A percentile compares a stretch with the other conserved stretches of the same genome.
These are phyloP conservation scores for Salminus brasiliensis DNA, from an alignment of 2,113 vertebrate species.

Conservation along the genomic window DNA sequence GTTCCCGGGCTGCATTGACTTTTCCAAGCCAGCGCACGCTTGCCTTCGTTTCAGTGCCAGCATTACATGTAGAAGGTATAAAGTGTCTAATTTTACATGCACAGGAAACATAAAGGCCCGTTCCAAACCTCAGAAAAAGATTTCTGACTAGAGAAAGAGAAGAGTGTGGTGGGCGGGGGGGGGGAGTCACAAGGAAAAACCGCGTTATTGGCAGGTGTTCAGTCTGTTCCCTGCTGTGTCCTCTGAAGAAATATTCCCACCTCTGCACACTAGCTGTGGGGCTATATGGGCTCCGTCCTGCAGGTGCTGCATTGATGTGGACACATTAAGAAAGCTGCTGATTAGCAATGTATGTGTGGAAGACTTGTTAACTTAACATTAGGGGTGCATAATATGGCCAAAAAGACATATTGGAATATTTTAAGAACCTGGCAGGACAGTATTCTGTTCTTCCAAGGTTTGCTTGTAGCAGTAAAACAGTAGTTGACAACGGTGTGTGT, in stretches of 20 bases:
- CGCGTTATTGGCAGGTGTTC: constrained; percentile 49
- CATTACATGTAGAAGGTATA: constrained; percentile 45
- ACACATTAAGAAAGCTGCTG: neutral
- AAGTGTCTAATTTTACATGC: constrained; percentile 54
- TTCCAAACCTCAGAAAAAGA: constrained; percentile 50
- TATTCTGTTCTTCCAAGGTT: too few species aligned
- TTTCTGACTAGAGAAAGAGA: constrained; percentile 33
- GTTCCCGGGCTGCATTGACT: neutral
- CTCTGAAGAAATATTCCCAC: constrained; percentile 41
- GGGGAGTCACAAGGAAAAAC: constrained; percentile 40
- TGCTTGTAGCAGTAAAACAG: too few species aligned
- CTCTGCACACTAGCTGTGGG: neutral
- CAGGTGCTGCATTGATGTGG: too few species aligned
- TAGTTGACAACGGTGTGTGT: too few species aligned
- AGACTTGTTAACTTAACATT: too few species aligned
- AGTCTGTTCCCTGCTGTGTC: constrained; percentile 25
- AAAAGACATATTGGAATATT: too few species aligned
- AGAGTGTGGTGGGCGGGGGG: too few species aligned
- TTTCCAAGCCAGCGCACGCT: neutral
- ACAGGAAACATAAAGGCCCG: constrained; percentile 49
- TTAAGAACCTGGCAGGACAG: too few species aligned
- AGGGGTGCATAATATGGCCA: too few species aligned
- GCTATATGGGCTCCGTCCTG: neutral
- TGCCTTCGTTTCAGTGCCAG: constrained; percentile 29
- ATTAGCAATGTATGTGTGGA: neutral